Evolutionary conservation across 2,797 vertebrate species (phyloP).

Genomic region (Microchirus variegatus): DNA sequence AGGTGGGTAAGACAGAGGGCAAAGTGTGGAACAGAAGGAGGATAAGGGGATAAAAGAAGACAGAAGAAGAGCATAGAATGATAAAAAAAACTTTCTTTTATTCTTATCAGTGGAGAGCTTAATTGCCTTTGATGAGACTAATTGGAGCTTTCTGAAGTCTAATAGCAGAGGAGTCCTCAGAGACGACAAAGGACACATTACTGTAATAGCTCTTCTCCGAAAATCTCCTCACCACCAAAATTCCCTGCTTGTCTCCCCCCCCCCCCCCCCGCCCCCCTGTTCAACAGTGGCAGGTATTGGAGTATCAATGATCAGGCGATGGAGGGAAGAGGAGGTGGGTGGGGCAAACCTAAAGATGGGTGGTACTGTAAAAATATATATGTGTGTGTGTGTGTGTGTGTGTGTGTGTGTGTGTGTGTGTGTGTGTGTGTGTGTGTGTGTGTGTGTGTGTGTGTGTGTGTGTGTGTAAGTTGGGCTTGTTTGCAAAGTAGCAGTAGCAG

Average conservation of each 20-base stretch:
- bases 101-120: constrained; percentile 83
- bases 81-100: constrained; percentile 73
- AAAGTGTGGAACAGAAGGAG: constrained; percentile 66
- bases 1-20: constrained; percentile 73
- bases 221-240: constrained; percentile 67
- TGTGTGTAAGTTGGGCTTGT: constrained; percentile 51
- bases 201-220: constrained; percentile 70
- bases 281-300: constrained; percentile 15
- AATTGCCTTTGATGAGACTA: constrained; percentile 82
- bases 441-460: constrained; percentile 33
- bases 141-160: constrained; percentile 82
- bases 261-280: constrained; percentile 1
- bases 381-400: constrained; percentile 21
- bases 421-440: constrained; percentile 19
- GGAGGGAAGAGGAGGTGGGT: too few species aligned
- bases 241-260: constrained; percentile 42
- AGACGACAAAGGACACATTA: constrained; percentile 75
- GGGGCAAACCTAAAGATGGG: constrained; percentile 41
- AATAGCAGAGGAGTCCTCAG: constrained; percentile 78
- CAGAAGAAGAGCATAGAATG: constrained; percentile 66
- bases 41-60: constrained; percentile 73
- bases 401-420: constrained; percentile 35
- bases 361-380: constrained; percentile 15
- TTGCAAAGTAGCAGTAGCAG: constrained; percentile 74
- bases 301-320: constrained; percentile 47